These are phyloP conservation scores for Mesitornis unicolor DNA, from an alignment of 2,113 vertebrate species.

Conservation along the genomic window DNA sequence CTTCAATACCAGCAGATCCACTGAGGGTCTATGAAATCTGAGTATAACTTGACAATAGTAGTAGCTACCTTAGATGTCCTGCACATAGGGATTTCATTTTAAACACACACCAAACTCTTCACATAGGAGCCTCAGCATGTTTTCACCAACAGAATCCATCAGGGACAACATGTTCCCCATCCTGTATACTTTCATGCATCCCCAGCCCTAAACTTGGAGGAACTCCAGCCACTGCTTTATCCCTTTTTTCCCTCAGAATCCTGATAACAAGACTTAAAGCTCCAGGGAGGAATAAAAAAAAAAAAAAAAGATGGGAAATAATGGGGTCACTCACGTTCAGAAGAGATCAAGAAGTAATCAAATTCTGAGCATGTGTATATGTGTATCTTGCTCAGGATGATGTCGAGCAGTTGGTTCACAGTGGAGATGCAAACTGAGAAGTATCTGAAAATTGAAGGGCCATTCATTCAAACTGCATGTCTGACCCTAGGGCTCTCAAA, in stretches of 20 bases:
- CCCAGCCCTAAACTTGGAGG: background rate
- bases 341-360: background rate
- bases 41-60: background rate
- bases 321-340: background rate
- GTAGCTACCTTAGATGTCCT: background rate
- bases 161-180: background rate
- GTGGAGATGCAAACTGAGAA: background rate
- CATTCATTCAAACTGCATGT: background rate
- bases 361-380: background rate
- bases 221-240: background rate
- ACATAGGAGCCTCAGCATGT: background rate
- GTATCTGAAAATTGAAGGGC: background rate
- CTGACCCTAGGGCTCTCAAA: background rate
- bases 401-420: background rate
- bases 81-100: background rate
- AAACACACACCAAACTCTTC: background rate
- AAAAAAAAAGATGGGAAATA: background rate
- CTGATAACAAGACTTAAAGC: background rate
- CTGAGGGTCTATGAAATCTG: accelerated
- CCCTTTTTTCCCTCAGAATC: background rate
- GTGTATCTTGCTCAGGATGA: background rate
- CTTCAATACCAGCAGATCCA: background rate
- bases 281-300: background rate
- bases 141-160: background rate
- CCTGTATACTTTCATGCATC: background rate